These are phyloP conservation scores for Dasyurus viverrinus DNA, from an alignment of 2,113 vertebrate genomes.

Conservation along the genomic window DNA sequence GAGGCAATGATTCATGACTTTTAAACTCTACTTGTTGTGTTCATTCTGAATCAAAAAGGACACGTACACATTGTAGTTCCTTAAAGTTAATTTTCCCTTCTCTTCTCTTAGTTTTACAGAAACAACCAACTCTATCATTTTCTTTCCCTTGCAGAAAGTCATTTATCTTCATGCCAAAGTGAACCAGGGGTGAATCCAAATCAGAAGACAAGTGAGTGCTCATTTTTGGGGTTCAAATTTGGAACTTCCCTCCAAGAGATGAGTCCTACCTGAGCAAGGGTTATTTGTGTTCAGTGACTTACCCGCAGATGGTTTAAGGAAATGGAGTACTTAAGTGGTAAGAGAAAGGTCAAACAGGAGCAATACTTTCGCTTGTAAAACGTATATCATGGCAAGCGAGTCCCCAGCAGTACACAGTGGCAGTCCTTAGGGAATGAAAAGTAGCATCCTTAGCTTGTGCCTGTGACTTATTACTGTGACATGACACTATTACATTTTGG, in stretches of 20 bases:
- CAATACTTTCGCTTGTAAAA: slow-evolving; percentile 71
- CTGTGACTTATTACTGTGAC: slow-evolving; percentile 93
- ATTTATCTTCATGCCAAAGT: slow-evolving; percentile 40
- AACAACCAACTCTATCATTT: slow-evolving; percentile 56
- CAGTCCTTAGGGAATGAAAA: slow-evolving; percentile 89
- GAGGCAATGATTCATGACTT: not conserved
- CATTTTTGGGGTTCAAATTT: slow-evolving; percentile 33
- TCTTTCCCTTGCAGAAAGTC: slow-evolving; percentile 58
- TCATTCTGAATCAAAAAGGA: slow-evolving; percentile 37
- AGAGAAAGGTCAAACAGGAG: slow-evolving; percentile 86
- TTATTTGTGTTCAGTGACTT: slow-evolving; percentile 71
- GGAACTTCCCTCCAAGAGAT: not conserved
- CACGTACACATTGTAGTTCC: slow-evolving; percentile 19
- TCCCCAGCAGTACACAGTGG: slow-evolving; percentile 73
- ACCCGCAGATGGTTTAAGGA: slow-evolving; percentile 79
- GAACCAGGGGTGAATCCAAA: slow-evolving; percentile 52
- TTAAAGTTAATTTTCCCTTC: slow-evolving; percentile 64
- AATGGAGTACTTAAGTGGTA: slow-evolving; percentile 80
- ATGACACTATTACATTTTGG: slow-evolving; percentile 94
- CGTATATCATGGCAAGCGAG: slow-evolving; percentile 76
- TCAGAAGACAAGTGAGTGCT: slow-evolving; percentile 10
- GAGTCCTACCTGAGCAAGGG: slow-evolving; percentile 20
- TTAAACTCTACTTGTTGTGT: slow-evolving; percentile 8
- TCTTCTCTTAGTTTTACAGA: slow-evolving; percentile 54
- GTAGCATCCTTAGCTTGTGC: slow-evolving; percentile 88